Evolutionary conservation across 2,797 vertebrate species (phyloP), one percentile per base, ranked within the genome.

Genomic region (Apogon hyalosoma): DNA sequence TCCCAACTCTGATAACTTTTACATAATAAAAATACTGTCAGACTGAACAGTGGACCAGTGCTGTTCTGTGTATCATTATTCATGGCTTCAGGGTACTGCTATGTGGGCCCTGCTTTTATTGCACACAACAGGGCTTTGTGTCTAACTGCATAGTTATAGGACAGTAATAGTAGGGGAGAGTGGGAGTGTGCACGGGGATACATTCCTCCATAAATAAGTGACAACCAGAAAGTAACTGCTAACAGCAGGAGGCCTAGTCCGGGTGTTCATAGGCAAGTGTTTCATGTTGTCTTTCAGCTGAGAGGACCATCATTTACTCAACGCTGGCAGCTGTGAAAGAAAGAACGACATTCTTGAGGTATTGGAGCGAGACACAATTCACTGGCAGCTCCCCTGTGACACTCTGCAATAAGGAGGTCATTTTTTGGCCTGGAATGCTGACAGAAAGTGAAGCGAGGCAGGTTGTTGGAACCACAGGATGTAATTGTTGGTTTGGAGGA

Each of bases 191-290:
- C 57, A 61, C 56, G 38, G 54, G 73, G 70, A 86, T 69, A 79
- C 88, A 91, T 92, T 92, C 90, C 87, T 91, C 87, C 83, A 89
- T 88, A 89, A 92, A 88, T 89, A 86, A 87, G 84, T 74, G 69
- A 85, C 82, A 45, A 71, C 16, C 70, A 78, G 58, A 78, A 75
- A 79, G 80, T 85, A 73, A 85, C 77, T 69, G 77, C 54, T 69
- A 81, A 83, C 81, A 83, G 80, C 78, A 39, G 72, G 79, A 75
- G 59, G 58, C 78, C 65, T 21, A 28, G 24, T 5, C 24, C 24
- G 68, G 46, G 49, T 59, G 58, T 74, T 83, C 58, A 28, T n/a
- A 51, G 63, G 61, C 87, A 79, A 84, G 63, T 73, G 79, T 77
- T 73, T 49, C 41, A 18, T 60, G 73, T 71, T 77, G 80, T 84